Conservation (phyloP, 2,888 invertebrate genomes). For the Onthophagus sagittarius region DNA sequence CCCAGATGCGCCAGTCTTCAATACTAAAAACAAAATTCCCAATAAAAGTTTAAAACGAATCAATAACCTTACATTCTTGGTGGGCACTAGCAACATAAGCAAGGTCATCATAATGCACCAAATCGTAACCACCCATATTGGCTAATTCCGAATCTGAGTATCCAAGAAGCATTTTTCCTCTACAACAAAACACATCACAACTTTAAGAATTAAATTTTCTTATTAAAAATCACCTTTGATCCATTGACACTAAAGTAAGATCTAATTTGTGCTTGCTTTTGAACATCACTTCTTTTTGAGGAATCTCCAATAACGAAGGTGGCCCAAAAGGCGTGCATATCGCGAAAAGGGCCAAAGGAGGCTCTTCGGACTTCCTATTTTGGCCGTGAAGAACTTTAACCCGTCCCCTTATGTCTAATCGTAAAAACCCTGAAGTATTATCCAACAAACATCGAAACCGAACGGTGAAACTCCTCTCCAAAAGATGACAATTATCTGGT, state of each 20-base stretch:
- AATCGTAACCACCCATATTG: conserved; percentile 93
- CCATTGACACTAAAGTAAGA: conserved; percentile 94
- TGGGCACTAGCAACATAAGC: conserved; percentile 98
- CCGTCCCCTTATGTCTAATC: conserved; percentile 95
- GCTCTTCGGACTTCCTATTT: conserved; percentile 90
- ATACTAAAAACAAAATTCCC: conserved; percentile 61
- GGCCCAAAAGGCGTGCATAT: conserved; percentile 99
- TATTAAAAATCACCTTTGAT: conserved; percentile 68
- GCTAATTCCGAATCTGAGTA: conserved; percentile 89
- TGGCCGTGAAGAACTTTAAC: conserved; percentile 96
- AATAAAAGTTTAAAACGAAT: conserved; percentile 7
- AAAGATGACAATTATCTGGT: conserved; percentile 82
- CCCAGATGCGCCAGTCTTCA: conserved; percentile 98
- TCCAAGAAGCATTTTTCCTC: conserved; percentile 92
- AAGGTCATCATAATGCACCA: conserved; percentile 96
- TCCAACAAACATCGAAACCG: conserved; percentile 97
- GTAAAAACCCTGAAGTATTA: conserved; percentile 99
- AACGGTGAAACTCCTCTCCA: conserved; percentile 97
- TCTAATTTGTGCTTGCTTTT: conserved; percentile 99
- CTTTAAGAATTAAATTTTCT: not conserved
- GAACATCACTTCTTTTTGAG: conserved; percentile 98
- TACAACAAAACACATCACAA: conserved; percentile 44
- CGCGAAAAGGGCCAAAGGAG: conserved; percentile 92
- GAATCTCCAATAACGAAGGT: conserved; percentile 92
- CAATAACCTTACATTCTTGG: conserved; percentile 85